Evolutionary conservation across 1,140 invertebrate species (phyloP), one percentile per base, ranked within the genome.

Genomic region (Marisa cornuarietis): DNA sequence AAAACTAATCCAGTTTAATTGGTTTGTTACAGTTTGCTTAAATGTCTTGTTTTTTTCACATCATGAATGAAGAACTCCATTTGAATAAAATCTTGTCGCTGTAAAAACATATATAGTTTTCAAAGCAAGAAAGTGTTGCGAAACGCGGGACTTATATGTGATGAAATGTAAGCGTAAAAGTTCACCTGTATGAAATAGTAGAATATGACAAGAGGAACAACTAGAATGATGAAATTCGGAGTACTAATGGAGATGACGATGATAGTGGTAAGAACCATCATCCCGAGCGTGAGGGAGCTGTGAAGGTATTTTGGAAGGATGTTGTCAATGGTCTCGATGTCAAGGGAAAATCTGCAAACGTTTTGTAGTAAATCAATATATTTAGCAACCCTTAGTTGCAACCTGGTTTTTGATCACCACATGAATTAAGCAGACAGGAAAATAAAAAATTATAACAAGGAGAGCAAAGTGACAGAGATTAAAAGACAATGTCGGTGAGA

Each of bases 281-380:
- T 86, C 3, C 83, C 20, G 11, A 83, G 84, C 63, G 82, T 83
- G 14, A 83, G 61, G 11, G 86, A 85, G 42, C 89, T 87, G 63
- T 90, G 86, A 10, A 92, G 87, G 81, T 92, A 92, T 73, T 91
- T 87, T 24, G 91, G 90, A 18, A 93, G 87, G 10, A 85, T 89
- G 52, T 87, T 84, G 83, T 93, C 92, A 52, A 90, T 94, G 84
- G 93, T 88, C 81, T 94, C 92, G 85, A 93, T 88, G 73, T 93
- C 93, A n/a, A 91, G 89, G 8, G 93, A 93, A 31, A 94, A 94
- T 22, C 92, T 90, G 87, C 95, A 94, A 83, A n/a, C 7, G 31
- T 42, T 42, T 42, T 42, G 31, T 6, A 42, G 6, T 2, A 42
- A 65, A n/a, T n/a, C n/a, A n/a, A n/a, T n/a, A 65, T 20, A 65